phyloP scores from a whole-genome alignment of 2,113 vertebrate genomes.

The Caracal caracal region DNA sequence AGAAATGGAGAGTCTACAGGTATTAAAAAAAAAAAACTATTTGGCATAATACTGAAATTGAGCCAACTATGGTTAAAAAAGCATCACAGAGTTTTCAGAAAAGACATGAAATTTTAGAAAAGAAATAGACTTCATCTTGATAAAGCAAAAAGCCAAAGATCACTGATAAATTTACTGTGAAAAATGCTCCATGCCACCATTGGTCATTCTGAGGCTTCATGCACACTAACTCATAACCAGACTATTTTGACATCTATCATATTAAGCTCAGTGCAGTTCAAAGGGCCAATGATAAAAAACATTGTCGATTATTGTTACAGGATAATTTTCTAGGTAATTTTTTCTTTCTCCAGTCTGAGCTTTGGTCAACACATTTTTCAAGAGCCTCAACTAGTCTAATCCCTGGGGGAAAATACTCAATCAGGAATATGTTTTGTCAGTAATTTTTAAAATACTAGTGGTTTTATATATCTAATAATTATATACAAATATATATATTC shows the following conservation, averaged over 20 bases:
- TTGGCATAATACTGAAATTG: background rate
- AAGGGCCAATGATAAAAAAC: background rate
- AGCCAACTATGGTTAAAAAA: background rate
- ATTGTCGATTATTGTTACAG: background rate
- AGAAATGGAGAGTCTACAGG: background rate
- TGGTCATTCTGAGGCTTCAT: background rate
- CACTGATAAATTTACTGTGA: background rate
- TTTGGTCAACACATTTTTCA: background rate
- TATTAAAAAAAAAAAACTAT: background rate
- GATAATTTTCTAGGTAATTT: background rate
- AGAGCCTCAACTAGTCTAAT: background rate
- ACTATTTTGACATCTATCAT: background rate
- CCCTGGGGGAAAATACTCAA: background rate
- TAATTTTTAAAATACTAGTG: background rate
- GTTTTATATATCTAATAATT: background rate
- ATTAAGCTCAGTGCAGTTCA: background rate
- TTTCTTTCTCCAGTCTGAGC: background rate
- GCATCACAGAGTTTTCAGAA: background rate
- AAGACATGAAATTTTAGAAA: background rate
- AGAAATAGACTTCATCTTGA: background rate
- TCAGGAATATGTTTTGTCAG: background rate
- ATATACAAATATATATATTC: background rate
- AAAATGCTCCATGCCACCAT: background rate
- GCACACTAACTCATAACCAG: background rate
- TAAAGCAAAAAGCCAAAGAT: background rate